Base-by-base conservation (phyloP, 1,140 invertebrate genomes). In the Aphis gossypii region DNA sequence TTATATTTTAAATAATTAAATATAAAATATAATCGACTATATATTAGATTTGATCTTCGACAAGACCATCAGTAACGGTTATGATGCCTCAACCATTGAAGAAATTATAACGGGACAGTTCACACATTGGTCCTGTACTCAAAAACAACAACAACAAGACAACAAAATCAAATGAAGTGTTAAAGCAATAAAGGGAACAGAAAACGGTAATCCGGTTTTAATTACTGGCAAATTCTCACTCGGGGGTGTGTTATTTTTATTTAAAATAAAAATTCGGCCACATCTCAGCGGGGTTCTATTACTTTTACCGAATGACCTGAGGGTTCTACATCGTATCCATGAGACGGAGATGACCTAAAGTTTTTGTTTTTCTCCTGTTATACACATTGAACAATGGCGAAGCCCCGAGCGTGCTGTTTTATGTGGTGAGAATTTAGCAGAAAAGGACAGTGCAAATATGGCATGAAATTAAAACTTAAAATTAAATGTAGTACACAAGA, bases 161-260 rank as follows among this genome's bases (percentile, higher is more conserved):
- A 92, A 92, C 38, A 46, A 76, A 92, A 38, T 82, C 46, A 83
- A 51, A 35, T 51, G 68, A 83, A 35, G 68, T 51, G n/a, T 48
- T 48, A 83, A 35, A n/a, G 60, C 18, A 51, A 76, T 48, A 76
- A 76, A 92, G 41, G 46, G 91, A 92, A 92, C 91, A 83, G 68
- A 92, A 83, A 92, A 92, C 91, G 91, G 91, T 92, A 92, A 92
- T 92, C 91, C 76, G 68, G 91, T 92, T 92, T 92, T 92, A 92
- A 92, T 92, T 92, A 92, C 91, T n/a, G 91, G 76, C 76, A 38
- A 23, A 92, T 54, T 84, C 76, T 25, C 82, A 86, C 92, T 93
- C 92, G 92, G 92, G 92, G 82, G 92, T 93, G 92, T 86, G 92
- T 84, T 93, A 56, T 54, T 93, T 86, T 93, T 51, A 23, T 51